Evolutionary conservation across 2,888 invertebrate species (phyloP), one percentile per base, ranked within the genome.

Genomic region (Parnassius smintheus): DNA sequence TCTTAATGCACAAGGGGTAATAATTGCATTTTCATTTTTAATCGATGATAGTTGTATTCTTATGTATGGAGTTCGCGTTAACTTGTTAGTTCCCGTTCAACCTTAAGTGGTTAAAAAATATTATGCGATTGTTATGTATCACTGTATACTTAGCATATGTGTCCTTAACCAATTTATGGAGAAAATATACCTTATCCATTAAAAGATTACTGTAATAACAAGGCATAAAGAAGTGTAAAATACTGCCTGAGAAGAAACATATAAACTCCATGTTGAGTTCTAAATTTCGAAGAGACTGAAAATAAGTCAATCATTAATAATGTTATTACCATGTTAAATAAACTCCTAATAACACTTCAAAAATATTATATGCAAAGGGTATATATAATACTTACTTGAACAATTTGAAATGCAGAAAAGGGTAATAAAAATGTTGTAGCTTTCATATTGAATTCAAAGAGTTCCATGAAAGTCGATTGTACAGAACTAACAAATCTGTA

Each of bases 201-300:
- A 90, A 73, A n/a, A 81, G 68, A 63, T 87, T 81, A 58, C 88
- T 82, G 64, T 82, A 89, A 66, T 82, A 86, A 66, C 86, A 87
- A 0, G 88, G 89, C 56, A 85, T 74, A 59, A 76, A 82, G 58
- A 85, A 85, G 66, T 85, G 82, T 50, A 85, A 61, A 48, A 77
- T 67, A 41, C 71, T 65, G 4, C 74, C 78, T 10, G 70, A 59
- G 59, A 79, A 81, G 67, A 82, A 82, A 35, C 77, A 76, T 9
- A 78, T 70, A 62, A 86, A 88, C 65, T 89, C 88, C 22, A 83
- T 56, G 56, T 81, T 82, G 1, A 85, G 57, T 54, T 70, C 71
- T 13, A 70, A 69, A 35, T 70, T 55, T 18, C 73, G 75, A 18
- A 81, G 62, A 42, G 79, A 77, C 87, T 86, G 77, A 42, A 80